phyloP scores from a whole-genome alignment of 2,797 vertebrate genomes.

The Agapornis canus region DNA sequence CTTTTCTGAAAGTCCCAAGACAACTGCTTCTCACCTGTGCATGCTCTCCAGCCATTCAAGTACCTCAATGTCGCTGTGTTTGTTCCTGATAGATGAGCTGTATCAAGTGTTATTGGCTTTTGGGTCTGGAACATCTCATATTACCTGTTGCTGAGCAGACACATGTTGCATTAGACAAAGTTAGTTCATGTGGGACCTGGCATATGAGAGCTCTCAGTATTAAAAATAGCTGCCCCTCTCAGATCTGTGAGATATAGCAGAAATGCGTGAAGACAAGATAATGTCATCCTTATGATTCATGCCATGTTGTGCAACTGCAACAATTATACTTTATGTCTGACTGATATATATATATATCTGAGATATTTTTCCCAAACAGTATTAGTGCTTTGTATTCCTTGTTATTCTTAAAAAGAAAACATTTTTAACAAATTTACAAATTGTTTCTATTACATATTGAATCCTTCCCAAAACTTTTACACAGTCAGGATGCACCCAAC shows the following conservation, averaged over 20 bases:
- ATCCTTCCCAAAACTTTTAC: not conserved
- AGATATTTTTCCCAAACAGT: not conserved
- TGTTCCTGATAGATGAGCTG: not conserved
- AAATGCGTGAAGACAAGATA: slow-evolving; percentile 23
- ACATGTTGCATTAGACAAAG: not conserved
- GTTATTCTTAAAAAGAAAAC: not conserved
- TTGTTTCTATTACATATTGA: not conserved
- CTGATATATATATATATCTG: no score
- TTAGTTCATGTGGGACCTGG: not conserved
- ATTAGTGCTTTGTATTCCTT: not conserved
- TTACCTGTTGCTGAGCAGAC: not conserved
- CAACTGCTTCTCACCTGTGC: not conserved
- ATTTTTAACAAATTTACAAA: not conserved
- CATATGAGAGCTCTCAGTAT: slow-evolving; percentile 13
- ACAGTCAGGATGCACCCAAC: not conserved
- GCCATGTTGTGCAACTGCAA: not conserved
- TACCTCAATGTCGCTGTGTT: not conserved
- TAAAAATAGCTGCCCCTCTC: slow-evolving; percentile 20
- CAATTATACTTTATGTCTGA: slow-evolving; percentile 12
- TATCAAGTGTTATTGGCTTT: not conserved
- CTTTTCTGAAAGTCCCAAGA: not conserved
- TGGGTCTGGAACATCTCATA: not conserved
- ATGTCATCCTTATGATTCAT: slow-evolving; percentile 25
- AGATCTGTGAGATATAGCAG: not conserved
- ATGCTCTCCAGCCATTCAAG: not conserved